Base-by-base conservation (phyloP, 2,113 vertebrate genomes). In the Pitta sordida region DNA sequence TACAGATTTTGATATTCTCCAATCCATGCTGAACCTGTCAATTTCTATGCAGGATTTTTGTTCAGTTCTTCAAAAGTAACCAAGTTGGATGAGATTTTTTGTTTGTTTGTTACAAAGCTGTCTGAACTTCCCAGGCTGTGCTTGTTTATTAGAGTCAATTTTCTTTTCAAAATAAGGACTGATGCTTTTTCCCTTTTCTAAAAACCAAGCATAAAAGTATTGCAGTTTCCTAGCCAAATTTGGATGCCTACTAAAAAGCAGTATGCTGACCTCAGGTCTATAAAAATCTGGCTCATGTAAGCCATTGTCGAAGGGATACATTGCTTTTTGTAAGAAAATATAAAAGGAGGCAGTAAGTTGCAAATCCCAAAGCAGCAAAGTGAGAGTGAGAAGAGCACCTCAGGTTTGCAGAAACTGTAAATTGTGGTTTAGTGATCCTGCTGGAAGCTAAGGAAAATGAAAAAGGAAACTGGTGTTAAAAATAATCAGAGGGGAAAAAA, bases 311-410 rank as follows among this genome's bases (percentile, higher is more conserved):
- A 71, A 94, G 71, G 95, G 92, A 96, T 94, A 86, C 63, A 52
- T 95, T 82, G 59, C 71, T 91, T 97, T 94, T 94, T 88, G 70
- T 95, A 96, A 96, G 94, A 84, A 97, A 96, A 93, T 94, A 95
- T 96, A 97, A 96, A 96, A 94, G 95, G 69, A 96, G 53, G 77
- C 93, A 97, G 67, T 97, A 97, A 97, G 91, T 96, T 97, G 93
- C 95, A 97, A 98, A 98, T 97, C 97, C 97, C 97, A 96, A 82
- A 96, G 91, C 95, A 97, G 94, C 93, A 94, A 94, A 96, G 94
- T 94, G 94, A 97, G 96, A 97, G 95, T 96, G 82, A 96, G 97
- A 82, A 95, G 96, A 91, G 87, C 94, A 92, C 90, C 88, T 46
- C 96, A 43, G 12, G 94, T 97, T 96, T 97, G 88, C 91, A 94